Base-by-base conservation (phyloP, 2,113 vertebrate species). In the Mesoclemmys tuberculata region DNA sequence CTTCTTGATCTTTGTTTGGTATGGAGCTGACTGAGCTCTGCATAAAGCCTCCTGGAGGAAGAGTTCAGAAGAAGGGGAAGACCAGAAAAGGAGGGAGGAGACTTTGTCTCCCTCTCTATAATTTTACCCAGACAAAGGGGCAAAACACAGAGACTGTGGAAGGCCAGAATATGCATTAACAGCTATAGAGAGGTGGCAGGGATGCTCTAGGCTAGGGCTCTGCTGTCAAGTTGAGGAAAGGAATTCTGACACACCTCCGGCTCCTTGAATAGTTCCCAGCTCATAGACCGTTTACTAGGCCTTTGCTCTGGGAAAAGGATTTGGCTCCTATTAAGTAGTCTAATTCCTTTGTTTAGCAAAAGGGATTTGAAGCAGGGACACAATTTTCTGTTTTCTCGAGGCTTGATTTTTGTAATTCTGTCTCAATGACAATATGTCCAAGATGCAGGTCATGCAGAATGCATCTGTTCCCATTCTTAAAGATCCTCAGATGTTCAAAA, bases 281-380 rank as follows among this genome's bases (percentile, higher is more conserved):
- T 82, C 29, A 61, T n/a, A 87, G 75, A 64, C 51, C 71, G 35
- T 44, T 10, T 41, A 26, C 77, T 86, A 87, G 44, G 82, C 41
- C 82, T 9, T 82, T 84, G 74, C 51, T 55, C 7, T 54, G 91
- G 52, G n/a, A 12, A 35, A 92, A 79, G 2, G 1, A 1, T 35
- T 61, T 21, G 1, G 82, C 71, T 35, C 1, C 19, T 26, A 4
- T 2, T 4, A 46, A 0, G 0, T 5, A 55, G 56, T 2, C 5
- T 14, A 26, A 77, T 27, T 12, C 74, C 14, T 29, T 77, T 46
- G 41, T 46, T 77, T 46, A 77, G 22, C 22, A 26, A 84, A 26
- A 74, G 41, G 54, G 16, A 5, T 3, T 22, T 52, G 5, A 26
- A 83, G 2, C 55, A 56, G 82, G 6, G 26, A 64, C 22, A 29